Evolutionary conservation across 2,113 vertebrate genomes (phyloP), one percentile per base, ranked within the genome.

Genomic region (Thamnaconus septentrionalis): DNA sequence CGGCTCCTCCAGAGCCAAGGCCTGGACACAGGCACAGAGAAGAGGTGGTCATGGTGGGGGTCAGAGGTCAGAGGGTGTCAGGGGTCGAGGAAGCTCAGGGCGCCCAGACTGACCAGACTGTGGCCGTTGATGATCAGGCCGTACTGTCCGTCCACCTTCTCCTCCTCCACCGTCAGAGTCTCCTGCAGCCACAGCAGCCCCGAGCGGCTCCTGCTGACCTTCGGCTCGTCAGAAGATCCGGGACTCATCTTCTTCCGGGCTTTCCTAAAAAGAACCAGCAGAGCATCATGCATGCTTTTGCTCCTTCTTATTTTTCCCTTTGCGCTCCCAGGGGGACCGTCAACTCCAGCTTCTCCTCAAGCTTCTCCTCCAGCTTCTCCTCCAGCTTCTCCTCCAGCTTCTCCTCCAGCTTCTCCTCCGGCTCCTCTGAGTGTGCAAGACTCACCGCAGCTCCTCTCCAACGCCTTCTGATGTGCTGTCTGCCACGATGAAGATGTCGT

Each of bases 61-160:
- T 5, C n/a, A 31, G 18, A 31, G 18, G 18, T 31, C 18, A 31
- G 1, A 31, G 18, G 18, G 48, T 1, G 4, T 50, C 48, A 11
- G 3, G 1, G 3, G 50, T 6, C 50, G n/a, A 31, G 50, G 5
- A 31, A 5, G 5, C 5, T 4, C 3, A 3, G 4, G 10, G 5
- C 49, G 49, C 83, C 88, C 88, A 31, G 18, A 31, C 18, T 31
- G 18, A 99, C 96, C 94, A 98, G 83, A 74, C 95, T 96, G 87
- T 93, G 94, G 45, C 96, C 97, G 0, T 91, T 96, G 80, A 99
- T 96, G 64, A 99, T 62, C 10, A 98, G 89, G 18, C 90, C 97
- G 0, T 96, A 98, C 5, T 90, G 92, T 40, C 94, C 95, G 0
- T 85, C 89, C 81, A 93, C 88, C 53, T 85, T 75, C 66, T 99